These are phyloP conservation scores for Pelmatolapia mariae DNA, from an alignment of 2,113 vertebrate species.

Conservation along the genomic window DNA sequence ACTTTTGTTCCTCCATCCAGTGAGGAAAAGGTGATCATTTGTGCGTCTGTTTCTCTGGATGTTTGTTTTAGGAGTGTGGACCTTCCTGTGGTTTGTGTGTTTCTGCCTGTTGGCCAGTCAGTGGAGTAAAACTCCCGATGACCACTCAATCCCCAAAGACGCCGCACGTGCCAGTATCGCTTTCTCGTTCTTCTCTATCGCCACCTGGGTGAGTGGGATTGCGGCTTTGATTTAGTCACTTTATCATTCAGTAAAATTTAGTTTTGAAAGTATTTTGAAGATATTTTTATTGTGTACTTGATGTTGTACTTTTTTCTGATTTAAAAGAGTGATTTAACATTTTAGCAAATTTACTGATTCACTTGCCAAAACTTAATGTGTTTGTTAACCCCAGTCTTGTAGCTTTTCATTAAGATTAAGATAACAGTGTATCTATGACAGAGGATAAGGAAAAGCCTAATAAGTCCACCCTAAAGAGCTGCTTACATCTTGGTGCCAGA, in stretches of 20 bases:
- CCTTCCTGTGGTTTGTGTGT: constrained; percentile 88
- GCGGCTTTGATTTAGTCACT: neutral
- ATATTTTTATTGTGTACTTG: neutral
- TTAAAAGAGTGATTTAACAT: neutral
- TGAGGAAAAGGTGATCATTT: neutral
- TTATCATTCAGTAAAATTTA: neutral
- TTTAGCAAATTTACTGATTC: neutral
- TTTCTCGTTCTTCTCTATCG: constrained; percentile 93
- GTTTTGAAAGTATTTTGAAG: neutral
- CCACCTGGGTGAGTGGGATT: constrained; percentile 82
- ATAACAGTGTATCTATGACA: neutral
- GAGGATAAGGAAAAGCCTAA: neutral
- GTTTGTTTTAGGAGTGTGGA: constrained; percentile 77
- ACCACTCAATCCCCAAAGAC: constrained; percentile 35
- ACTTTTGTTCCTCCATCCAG: neutral
- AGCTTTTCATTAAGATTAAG: neutral
- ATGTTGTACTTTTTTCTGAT: neutral
- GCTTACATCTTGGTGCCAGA: neutral
- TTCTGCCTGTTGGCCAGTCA: constrained; percentile 88
- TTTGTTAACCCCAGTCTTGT: neutral
- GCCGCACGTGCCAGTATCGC: constrained; percentile 79
- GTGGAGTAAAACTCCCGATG: constrained; percentile 47
- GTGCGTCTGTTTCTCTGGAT: neutral
- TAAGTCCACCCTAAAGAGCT: neutral
- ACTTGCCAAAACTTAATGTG: neutral